These are phyloP conservation scores for Apeira syringaria DNA, from an alignment of 2,888 invertebrate species.

Conservation along the genomic window DNA sequence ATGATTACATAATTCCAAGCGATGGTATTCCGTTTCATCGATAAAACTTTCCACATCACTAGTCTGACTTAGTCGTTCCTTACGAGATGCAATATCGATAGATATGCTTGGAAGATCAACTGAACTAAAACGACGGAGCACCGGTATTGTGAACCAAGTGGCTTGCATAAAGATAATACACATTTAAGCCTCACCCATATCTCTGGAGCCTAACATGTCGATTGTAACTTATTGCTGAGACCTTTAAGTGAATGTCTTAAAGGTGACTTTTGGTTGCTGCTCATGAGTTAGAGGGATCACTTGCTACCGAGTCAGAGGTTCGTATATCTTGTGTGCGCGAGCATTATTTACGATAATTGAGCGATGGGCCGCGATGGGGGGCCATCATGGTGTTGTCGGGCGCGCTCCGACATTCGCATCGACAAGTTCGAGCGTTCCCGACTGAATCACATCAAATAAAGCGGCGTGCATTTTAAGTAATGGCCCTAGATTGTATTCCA, in stretches of 20 bases:
- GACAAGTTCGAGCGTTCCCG: slow-evolving; percentile 81
- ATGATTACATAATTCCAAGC: too few relatives aligned
- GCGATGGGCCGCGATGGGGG: slow-evolving; percentile 83
- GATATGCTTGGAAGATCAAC: slow-evolving; percentile 73
- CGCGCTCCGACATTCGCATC: slow-evolving; percentile 80
- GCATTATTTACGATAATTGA: slow-evolving; percentile 85
- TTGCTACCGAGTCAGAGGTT: slow-evolving; percentile 72
- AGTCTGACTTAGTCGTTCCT: slow-evolving; percentile 54
- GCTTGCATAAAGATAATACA: slow-evolving; percentile 82
- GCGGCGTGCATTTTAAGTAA: slow-evolving; percentile 82
- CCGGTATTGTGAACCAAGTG: slow-evolving; percentile 80
- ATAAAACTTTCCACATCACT: slow-evolving; percentile 42
- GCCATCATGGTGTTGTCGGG: slow-evolving; percentile 81
- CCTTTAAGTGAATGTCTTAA: slow-evolving; percentile 50
- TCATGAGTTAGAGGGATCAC: slow-evolving; percentile 58
- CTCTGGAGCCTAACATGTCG: slow-evolving; percentile 56
- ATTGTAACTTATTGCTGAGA: slow-evolving; percentile 38
- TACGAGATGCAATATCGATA: slow-evolving; percentile 71
- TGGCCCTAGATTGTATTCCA: slow-evolving; percentile 81
- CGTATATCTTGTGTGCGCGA: slow-evolving; percentile 82
- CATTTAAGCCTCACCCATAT: slow-evolving; percentile 67
- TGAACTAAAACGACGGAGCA: slow-evolving; percentile 67
- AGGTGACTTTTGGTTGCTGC: slow-evolving; percentile 45
- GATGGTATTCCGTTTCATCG: slow-evolving; percentile 31
- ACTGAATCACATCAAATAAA: slow-evolving; percentile 83